These are phyloP conservation scores for Scartelaos histophorus DNA, from an alignment of 2,113 vertebrate species.

Conservation along the genomic window DNA sequence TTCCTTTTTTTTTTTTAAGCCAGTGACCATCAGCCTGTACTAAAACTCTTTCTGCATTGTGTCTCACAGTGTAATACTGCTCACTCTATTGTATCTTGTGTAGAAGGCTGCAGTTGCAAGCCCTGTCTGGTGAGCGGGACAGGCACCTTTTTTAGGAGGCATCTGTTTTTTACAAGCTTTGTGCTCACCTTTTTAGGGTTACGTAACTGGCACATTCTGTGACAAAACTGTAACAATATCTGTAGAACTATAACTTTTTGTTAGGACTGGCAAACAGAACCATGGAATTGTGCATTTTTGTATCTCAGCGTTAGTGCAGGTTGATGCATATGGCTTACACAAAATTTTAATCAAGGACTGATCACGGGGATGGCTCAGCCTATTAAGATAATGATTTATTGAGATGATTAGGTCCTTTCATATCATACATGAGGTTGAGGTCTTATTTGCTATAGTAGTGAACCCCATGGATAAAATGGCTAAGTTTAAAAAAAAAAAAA, in stretches of 20 bases:
- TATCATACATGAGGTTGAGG: not conserved
- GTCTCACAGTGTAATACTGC: conserved; percentile 27
- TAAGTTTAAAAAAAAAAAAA: too few species aligned
- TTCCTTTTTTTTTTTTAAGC: conserved; percentile 6
- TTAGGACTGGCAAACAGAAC: conserved; percentile 13
- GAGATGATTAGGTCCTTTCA: not conserved
- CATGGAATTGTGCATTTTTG: conserved; percentile 2
- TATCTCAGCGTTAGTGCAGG: conserved; percentile 61
- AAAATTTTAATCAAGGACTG: not conserved
- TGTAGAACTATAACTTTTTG: conserved; percentile 4
- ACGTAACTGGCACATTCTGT: conserved; percentile 12
- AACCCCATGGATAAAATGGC: too few species aligned
- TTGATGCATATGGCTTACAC: conserved; percentile 37
- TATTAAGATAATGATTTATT: conserved; percentile 19
- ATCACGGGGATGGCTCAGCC: conserved; percentile 43
- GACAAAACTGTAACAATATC: conserved; percentile 8
- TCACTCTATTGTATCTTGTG: conserved; percentile 29
- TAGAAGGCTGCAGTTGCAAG: conserved; percentile 71
- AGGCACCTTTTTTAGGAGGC: conserved; percentile 67
- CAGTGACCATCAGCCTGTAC: conserved; percentile 70
- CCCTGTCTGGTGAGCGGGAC: conserved; percentile 75
- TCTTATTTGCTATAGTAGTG: not conserved
- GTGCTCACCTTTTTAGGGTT: conserved; percentile 13
- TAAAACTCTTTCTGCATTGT: conserved; percentile 55
- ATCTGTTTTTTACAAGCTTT: conserved; percentile 1